Conservation (phyloP, 2,113 vertebrate species). For the Gyps fulvus region DNA sequence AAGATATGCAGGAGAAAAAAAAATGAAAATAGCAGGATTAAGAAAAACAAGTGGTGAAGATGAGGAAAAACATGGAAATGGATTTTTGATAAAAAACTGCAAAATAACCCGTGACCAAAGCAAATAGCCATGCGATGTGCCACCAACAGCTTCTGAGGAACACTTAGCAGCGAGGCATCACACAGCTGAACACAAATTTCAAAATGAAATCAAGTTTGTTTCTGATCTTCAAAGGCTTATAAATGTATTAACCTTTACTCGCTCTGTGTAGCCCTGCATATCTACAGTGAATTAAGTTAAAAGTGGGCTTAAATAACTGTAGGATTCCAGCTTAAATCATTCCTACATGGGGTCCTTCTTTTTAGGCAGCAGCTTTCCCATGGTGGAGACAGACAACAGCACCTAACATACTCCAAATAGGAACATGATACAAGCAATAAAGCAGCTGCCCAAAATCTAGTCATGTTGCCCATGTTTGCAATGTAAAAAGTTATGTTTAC, state of each 20-base stretch:
- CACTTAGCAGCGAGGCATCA: not conserved
- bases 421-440: not conserved
- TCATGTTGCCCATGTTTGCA: not conserved
- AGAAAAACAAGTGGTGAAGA: not conserved
- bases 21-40: not conserved
- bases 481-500: not conserved
- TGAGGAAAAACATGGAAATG: not conserved
- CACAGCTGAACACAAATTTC: not conserved
- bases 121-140: not conserved
- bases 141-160: slow-evolving; percentile 17
- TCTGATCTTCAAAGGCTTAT: slow-evolving; percentile 32
- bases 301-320: not conserved
- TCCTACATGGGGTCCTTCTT: not conserved
- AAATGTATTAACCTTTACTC: not conserved
- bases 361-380: not conserved
- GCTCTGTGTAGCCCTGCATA: not conserved
- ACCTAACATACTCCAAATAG: not conserved
- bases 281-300: not conserved
- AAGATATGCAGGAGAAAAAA: not conserved
- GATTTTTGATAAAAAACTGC: not conserved
- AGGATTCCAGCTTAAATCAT: not conserved
- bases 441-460: not conserved
- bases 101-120: not conserved
- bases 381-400: not conserved
- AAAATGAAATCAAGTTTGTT: not conserved